Evolutionary conservation across 2,113 vertebrate species (phyloP), one percentile per base, ranked within the genome.

Genomic region (Hemibagrus wyckioides): DNA sequence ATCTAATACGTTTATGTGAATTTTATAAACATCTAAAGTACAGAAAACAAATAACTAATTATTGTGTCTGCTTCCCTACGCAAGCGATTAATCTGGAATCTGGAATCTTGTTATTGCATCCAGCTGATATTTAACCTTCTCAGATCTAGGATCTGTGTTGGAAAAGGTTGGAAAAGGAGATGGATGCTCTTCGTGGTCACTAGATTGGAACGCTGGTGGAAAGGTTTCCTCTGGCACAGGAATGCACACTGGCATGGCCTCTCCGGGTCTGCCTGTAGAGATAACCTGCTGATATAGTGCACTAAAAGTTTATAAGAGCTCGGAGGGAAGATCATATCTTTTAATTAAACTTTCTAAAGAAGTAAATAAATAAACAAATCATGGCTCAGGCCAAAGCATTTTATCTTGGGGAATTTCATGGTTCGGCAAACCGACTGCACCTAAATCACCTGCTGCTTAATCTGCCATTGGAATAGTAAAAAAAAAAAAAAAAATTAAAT

Each of bases 311-410:
- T 88, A 88, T 50, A 90, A 81, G 89, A 85, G 87, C 87, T 88
- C 80, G 25, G 50, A 25, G 65, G 67, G 39, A 63, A 90, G 89
- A 90, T 90, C 82, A 87, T 90, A 90, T 90, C 89, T 90, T 90
- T 90, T 90, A 90, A 90, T 90, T 90, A 90, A 90, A 90, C 65
- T 90, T 85, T 71, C 33, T 75, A 87, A 87, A 83, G 69, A 83
- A 75, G 84, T 71, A 90, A 90, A 90, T 90, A 90, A 90, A 90
- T 90, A 90, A 90, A 90, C 87, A 87, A 84, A 88, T 90, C 83
- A 84, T 39, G 54, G 85, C 76, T 85, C 33, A 8, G 30, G 81
- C 89, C 85, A 82, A 84, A 88, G 87, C 65, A 67, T 87, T 88
- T 88, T 88, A 90, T 90, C 89, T 88, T 57, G 23, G 54, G 54